Percentiles rank a stretch among this genome's conserved stretches.
These are phyloP conservation scores for Porites divaricata DNA, from an alignment of 92 coral and sea anemone genomes.

Conservation along the genomic window DNA sequence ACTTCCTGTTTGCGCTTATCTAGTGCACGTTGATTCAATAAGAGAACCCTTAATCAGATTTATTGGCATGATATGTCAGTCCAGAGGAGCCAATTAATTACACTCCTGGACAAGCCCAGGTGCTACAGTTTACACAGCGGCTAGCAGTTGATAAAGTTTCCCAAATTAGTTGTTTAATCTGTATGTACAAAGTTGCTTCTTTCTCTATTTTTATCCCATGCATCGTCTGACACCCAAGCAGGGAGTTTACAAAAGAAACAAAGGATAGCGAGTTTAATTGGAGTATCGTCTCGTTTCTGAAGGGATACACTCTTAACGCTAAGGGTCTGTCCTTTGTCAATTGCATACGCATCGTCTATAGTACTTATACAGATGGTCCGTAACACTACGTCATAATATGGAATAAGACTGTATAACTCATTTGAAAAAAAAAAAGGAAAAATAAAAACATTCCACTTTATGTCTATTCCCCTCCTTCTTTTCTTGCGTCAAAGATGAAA, in stretches of 20 bases:
- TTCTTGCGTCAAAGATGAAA: background rate
- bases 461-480: background rate
- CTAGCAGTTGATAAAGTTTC: conserved; percentile 24
- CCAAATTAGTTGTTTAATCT: conserved; percentile 13
- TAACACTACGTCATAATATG: too few species aligned
- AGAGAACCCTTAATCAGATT: conserved; percentile 44
- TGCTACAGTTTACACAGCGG: conserved; percentile 24
- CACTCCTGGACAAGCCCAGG: conserved; percentile 26
- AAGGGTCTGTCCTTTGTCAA: conserved; percentile 10
- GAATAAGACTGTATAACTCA: background rate
- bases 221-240: conserved; percentile 13
- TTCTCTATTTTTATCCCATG: background rate
- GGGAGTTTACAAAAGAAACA: background rate
- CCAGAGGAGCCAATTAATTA: conserved; percentile 24
- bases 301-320: conserved; percentile 10
- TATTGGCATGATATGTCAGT: conserved; percentile 27
- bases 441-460: background rate
- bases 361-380: background rate
- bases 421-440: too few species aligned
- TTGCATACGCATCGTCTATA: background rate
- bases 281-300: conserved; percentile 1
- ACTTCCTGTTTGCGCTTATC: conserved; percentile 14
- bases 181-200: background rate
- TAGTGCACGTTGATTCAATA: conserved; percentile 23
- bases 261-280: conserved; percentile 16